Percentiles rank a stretch among this genome's conserved stretches.
These are phyloP conservation scores for Geothlypis trichas DNA, from an alignment of 2,113 vertebrate species.

Conservation along the genomic window DNA sequence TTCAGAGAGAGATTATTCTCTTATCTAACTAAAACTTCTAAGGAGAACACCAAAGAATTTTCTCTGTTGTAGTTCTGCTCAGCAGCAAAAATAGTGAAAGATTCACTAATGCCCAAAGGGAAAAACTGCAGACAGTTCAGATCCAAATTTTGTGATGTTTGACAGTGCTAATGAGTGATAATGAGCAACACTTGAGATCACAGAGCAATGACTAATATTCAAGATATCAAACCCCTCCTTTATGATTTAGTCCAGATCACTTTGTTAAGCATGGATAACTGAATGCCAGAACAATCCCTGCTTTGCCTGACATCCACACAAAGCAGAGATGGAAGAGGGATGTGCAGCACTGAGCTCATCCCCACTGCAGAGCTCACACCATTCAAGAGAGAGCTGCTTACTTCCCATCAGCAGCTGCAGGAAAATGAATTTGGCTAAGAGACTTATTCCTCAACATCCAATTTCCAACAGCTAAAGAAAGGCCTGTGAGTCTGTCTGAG, in stretches of 20 bases:
- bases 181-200: conserved; percentile 5
- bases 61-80: background rate
- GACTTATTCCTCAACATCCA: background rate
- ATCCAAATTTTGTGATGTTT: background rate
- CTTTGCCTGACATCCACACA: background rate
- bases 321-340: background rate
- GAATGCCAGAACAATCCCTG: background rate
- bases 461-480: background rate
- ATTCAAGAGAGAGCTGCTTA: background rate
- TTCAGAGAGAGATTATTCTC: background rate
- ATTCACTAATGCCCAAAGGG: background rate
- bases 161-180: conserved; percentile 18
- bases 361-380: background rate
- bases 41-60: background rate
- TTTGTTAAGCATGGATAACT: background rate
- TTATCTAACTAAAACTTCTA: conserved; percentile 16
- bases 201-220: background rate
- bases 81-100: background rate
- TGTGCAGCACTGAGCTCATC: background rate
- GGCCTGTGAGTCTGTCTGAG: background rate
- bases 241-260: background rate
- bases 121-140: background rate
- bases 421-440: background rate
- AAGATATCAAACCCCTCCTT: background rate
- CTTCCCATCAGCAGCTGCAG: background rate